Evolutionary conservation across 2,113 vertebrate species (phyloP).

Genomic region (Gorsachius goisagi): DNA sequence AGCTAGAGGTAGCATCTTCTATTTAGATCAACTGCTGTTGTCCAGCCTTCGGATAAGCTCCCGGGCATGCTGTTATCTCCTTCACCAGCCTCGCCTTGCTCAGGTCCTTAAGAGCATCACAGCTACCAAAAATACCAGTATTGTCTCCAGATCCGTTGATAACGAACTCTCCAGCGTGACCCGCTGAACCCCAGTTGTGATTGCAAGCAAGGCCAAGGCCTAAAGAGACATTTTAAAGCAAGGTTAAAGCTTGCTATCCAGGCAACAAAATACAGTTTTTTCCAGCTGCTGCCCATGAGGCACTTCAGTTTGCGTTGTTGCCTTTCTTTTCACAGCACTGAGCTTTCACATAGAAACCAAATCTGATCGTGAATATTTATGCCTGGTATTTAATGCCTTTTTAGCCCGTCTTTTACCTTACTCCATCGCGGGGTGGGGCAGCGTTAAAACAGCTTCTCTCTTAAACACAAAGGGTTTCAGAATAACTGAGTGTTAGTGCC

Average conservation of each 20-base stretch:
- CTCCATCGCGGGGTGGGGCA: not conserved
- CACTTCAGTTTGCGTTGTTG: not conserved
- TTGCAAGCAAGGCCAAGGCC: not conserved
- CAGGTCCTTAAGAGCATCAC: not conserved
- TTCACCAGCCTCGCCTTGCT: not conserved
- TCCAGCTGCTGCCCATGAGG: not conserved
- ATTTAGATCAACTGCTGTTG: fast-evolving
- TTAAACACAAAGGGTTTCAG: not conserved
- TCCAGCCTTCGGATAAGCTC: not conserved
- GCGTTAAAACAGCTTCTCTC: not conserved
- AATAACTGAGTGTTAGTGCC: not conserved
- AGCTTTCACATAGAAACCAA: not conserved
- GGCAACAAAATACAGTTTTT: not conserved
- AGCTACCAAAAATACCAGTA: not conserved
- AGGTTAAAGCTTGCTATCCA: not conserved
- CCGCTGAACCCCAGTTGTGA: fast-evolving
- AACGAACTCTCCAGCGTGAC: not conserved
- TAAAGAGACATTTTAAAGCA: not conserved
- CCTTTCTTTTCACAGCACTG: not conserved
- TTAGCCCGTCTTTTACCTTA: not conserved
- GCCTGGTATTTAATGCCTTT: not conserved
- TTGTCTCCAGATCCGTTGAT: not conserved
- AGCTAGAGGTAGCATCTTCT: not conserved
- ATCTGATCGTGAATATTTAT: not conserved
- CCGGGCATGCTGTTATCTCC: fast-evolving